phyloP scores from a whole-genome alignment of 2,888 invertebrate species.

The Melanophora roralis region DNA sequence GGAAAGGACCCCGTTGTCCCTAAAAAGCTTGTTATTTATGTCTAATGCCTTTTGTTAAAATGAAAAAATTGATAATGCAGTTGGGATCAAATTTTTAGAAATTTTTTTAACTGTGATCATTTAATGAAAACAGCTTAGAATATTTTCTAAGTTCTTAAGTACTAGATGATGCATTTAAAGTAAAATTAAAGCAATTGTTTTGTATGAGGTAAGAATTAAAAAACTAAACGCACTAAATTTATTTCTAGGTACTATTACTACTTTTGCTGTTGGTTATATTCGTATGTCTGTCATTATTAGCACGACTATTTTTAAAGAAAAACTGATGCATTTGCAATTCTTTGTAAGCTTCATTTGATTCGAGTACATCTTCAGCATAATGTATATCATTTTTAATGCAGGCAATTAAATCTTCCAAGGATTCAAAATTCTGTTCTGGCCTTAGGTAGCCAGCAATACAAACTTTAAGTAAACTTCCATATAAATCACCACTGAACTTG shows the following conservation, averaged over 20 bases:
- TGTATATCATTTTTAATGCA: slow-evolving; percentile 89
- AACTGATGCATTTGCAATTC: slow-evolving; percentile 79
- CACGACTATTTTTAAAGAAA: slow-evolving; percentile 73
- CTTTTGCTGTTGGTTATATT: slow-evolving; percentile 2
- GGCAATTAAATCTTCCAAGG: slow-evolving; percentile 84
- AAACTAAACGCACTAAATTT: not conserved
- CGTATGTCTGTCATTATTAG: not conserved
- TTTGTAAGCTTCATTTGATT: slow-evolving; percentile 78
- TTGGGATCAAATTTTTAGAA: too few relatives aligned
- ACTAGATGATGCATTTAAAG: slow-evolving; percentile 6
- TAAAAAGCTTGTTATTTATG: too few relatives aligned
- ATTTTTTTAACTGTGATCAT: too few relatives aligned
- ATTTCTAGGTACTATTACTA: not conserved
- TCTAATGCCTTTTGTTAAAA: too few relatives aligned
- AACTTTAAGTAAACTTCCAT: slow-evolving; percentile 87
- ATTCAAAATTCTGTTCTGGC: slow-evolving; percentile 88
- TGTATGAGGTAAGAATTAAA: slow-evolving; percentile 31
- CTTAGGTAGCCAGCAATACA: slow-evolving; percentile 90
- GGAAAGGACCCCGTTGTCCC: too few relatives aligned
- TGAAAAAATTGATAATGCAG: too few relatives aligned
- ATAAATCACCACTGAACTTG: slow-evolving; percentile 89
- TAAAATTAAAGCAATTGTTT: slow-evolving; percentile 1
- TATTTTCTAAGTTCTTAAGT: slow-evolving; percentile 20
- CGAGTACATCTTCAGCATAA: slow-evolving; percentile 81
- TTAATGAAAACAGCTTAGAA: too few relatives aligned